phyloP scores from a whole-genome alignment of 2,888 invertebrate species.

The Polyploca ridens region DNA sequence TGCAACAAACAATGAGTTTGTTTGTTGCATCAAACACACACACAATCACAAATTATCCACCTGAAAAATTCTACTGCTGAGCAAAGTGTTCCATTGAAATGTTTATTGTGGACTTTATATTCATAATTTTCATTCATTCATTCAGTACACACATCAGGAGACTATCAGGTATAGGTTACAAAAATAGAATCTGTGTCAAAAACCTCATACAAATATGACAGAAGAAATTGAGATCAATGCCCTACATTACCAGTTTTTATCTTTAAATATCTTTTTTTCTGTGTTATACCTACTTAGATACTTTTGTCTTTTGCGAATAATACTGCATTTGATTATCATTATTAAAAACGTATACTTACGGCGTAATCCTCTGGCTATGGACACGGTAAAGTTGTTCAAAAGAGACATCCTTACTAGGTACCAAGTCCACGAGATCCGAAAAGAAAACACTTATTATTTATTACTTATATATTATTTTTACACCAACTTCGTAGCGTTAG shows the following conservation, averaged over 20 bases:
- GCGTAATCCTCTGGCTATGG: conserved; percentile 66
- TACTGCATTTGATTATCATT: conserved; percentile 12
- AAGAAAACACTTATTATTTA: conserved; percentile 27
- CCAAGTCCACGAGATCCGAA: conserved; percentile 27
- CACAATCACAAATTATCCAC: too few species aligned
- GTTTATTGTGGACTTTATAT: background rate
- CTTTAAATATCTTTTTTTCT: too few species aligned
- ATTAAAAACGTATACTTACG: conserved; percentile 61
- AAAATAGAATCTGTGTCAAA: too few species aligned
- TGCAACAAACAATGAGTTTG: too few species aligned
- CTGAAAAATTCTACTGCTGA: too few species aligned
- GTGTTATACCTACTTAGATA: background rate
- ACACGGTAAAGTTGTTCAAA: conserved; percentile 74
- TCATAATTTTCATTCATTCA: background rate
- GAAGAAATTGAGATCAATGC: too few species aligned
- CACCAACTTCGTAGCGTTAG: background rate
- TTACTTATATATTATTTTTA: conserved; percentile 3
- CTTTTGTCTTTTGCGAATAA: background rate
- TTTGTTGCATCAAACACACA: too few species aligned
- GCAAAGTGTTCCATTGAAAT: too few species aligned
- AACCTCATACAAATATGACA: too few species aligned
- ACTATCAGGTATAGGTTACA: too few species aligned
- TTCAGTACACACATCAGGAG: too few species aligned
- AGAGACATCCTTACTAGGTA: conserved; percentile 61
- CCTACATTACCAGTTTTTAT: too few species aligned